Base-by-base conservation (phyloP, 2,113 vertebrate genomes). In the Tichodroma muraria region DNA sequence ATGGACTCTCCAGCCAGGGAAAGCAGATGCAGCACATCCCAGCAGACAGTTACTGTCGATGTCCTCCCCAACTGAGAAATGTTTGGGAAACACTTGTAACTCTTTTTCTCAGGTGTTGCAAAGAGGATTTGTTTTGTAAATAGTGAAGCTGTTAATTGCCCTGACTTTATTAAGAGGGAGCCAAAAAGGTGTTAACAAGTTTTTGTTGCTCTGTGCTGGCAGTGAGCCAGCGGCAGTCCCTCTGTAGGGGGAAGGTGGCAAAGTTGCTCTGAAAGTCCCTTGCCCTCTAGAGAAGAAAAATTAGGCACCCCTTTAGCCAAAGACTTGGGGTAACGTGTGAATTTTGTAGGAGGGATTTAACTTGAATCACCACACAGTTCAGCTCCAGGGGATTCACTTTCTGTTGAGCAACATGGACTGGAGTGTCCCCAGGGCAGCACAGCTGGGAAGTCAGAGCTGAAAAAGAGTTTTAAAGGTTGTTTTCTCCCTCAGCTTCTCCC, bases 51-150 rank as follows among this genome's bases (percentile, higher is more conserved):
- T 66, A 35, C 4, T 53, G 86, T 52, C 91, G 82, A 64, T 65
- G 76, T 61, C 65, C 72, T 95, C 60, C 60, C 71, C 90, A 60
- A 0, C 88, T 6, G 79, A 80, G 88, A 76, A 71, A 64, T 54
- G 93, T 93, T 95, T 95, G 95, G 94, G 96, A 96, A 97, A 92
- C 88, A 13, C 91, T 85, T 78, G 88, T 71, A 90, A 52, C 76
- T 63, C 76, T 72, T 28, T 95, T 95, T 96, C 96, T 96, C 92
- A 93, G 93, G 93, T 96, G 94, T 75, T 90, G 88, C 65, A 31
- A 56, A 86, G 85, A 86, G 69, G 88, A 96, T 95, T 95, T 96
- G 95, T 92, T 95, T 96, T 97, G 93, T 97, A 97, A 97, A 96
- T 97, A 63, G 65, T 1, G 70, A 79, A 73, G 86, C 73, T 81